Evolutionary conservation across 2,113 vertebrate species (phyloP).

Genomic region (Xiphorhynchus elegans): DNA sequence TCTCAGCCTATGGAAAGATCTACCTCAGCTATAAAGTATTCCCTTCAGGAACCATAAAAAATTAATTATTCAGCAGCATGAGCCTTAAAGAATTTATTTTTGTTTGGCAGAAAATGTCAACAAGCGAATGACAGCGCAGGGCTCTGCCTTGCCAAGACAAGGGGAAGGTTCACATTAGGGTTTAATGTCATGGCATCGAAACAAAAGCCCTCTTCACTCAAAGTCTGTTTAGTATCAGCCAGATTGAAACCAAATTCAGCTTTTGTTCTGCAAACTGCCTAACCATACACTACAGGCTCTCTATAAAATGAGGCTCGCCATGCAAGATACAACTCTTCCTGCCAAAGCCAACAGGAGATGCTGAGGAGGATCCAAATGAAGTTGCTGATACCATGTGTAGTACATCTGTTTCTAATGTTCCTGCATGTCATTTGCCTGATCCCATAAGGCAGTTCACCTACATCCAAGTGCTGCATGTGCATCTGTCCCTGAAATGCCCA

Average conservation of each 20-base stretch:
- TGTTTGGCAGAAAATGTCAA: slow-evolving; percentile 33
- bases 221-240: slow-evolving; percentile 25
- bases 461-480: background rate
- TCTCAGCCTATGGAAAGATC: slow-evolving; percentile 22
- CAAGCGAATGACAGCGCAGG: background rate
- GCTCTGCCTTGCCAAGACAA: background rate
- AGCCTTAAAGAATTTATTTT: slow-evolving; percentile 31
- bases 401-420: slow-evolving; percentile 8
- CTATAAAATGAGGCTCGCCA: background rate
- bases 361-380: background rate
- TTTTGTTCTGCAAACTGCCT: slow-evolving; percentile 20
- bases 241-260: slow-evolving; percentile 14
- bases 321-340: background rate
- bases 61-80: slow-evolving; percentile 32
- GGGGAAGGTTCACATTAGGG: slow-evolving; percentile 3
- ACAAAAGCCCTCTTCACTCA: slow-evolving; percentile 7
- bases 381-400: background rate
- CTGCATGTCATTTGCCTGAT: background rate
- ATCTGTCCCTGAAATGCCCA: background rate
- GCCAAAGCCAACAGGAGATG: slow-evolving; percentile 38
- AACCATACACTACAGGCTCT: background rate
- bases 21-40: slow-evolving; percentile 4
- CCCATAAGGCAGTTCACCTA: background rate
- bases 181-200: background rate
- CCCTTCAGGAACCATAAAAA: slow-evolving; percentile 39